Base-by-base conservation (phyloP, 1,140 invertebrate species). In the Drosophila suzukii region DNA sequence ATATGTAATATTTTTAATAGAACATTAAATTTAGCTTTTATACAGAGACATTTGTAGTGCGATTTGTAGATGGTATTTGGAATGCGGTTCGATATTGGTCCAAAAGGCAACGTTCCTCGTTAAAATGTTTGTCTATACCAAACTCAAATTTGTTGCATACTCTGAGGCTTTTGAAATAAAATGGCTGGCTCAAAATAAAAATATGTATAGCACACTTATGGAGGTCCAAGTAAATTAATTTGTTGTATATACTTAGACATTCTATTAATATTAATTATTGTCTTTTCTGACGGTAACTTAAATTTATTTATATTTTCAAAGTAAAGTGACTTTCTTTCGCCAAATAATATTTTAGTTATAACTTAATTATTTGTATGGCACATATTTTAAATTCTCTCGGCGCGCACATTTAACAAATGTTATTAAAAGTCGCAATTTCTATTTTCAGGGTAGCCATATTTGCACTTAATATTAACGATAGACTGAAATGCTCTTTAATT, bases 11-110 rank as follows among this genome's bases (percentile, higher is more conserved):
- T n/a, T 27, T 66, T 32, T 13, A 39, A 39, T 27, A 0, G 12
- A 57, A 36, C 3, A 50, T 57, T 58, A 70, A 58, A 70, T 41
- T 41, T 49, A 32, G 66, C 8, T 70, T 56, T 50, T 65, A 44
- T 60, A 43, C 30, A 8, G 4, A 57, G 20, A 4, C 24, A 10
- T 15, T n/a, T 41, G 7, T 8, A 3, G 8, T 43, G 8, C n/a
- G 7, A 32, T 32, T 38, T 38, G 13, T 38, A 12, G 36, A 38
- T 13, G 7, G 0, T 38, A 38, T 11, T 27, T 5, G 27, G 27
- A 27, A 27, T 27, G 20, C 20, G 20, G 20, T 20, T 20, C 20
- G 20, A 20, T 1, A 20, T n/a, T n/a, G n/a, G n/a, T n/a, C n/a
- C n/a, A n/a, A n/a, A n/a, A n/a, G n/a, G n/a, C n/a, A n/a, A n/a